These are phyloP conservation scores for Bubalus kerabau DNA, from an alignment of 2,113 vertebrate species.

Conservation along the genomic window DNA sequence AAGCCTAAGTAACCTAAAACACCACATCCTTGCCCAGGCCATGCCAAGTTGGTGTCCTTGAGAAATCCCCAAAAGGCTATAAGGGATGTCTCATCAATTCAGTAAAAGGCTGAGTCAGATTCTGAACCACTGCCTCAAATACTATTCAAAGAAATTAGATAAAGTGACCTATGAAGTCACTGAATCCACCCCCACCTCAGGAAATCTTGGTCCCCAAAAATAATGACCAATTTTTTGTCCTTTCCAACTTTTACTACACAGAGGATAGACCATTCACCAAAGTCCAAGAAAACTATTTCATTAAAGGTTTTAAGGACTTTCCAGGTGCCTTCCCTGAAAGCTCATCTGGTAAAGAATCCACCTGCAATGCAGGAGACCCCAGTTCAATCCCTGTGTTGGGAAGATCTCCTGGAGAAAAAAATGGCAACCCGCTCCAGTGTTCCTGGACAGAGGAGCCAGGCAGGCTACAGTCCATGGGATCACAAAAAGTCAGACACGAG, in stretches of 20 bases:
- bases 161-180: conserved; percentile 62
- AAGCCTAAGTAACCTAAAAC: background rate
- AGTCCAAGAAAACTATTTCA: conserved; percentile 24
- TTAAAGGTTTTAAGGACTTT: background rate
- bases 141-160: conserved; percentile 45
- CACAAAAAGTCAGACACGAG: background rate
- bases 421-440: background rate
- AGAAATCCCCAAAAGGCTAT: background rate
- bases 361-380: background rate
- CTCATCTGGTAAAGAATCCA: background rate
- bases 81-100: background rate
- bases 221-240: background rate
- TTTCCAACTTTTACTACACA: background rate
- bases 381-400: background rate
- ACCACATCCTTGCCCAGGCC: background rate
- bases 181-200: background rate
- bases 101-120: conserved; percentile 46
- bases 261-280: background rate
- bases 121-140: conserved; percentile 38
- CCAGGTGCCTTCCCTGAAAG: background rate
- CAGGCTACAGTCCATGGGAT: background rate
- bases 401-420: background rate
- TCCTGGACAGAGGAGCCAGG: background rate
- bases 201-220: conserved; percentile 47
- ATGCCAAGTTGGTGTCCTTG: background rate